Evolutionary conservation across 1,140 invertebrate species (phyloP).

Genomic region (Caligus rogercresseyi): DNA sequence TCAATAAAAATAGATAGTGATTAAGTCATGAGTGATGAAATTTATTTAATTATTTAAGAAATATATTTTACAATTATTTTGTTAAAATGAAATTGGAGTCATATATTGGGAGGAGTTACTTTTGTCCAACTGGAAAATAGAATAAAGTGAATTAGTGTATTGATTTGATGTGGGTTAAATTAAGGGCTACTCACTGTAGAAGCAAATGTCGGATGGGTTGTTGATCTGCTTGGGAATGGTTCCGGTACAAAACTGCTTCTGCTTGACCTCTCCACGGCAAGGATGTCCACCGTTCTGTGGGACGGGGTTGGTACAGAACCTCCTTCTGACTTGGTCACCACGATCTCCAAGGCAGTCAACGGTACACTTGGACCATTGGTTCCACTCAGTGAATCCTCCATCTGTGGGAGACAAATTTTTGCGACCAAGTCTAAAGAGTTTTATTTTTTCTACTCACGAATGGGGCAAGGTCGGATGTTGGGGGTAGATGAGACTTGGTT

Average conservation of each 20-base stretch:
- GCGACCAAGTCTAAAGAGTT: conserved; percentile 31
- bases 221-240: conserved; percentile 44
- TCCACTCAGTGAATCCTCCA: conserved; percentile 27
- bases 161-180: not conserved
- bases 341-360: conserved; percentile 39
- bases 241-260: conserved; percentile 35
- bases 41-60: not conserved
- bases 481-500: not conserved
- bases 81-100: not conserved
- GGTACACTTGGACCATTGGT: conserved; percentile 29
- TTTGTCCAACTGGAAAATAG: not conserved
- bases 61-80: not conserved
- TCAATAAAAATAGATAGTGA: no score
- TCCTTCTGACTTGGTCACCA: conserved; percentile 35
- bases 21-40: no score
- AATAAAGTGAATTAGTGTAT: not conserved
- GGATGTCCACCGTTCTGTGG: conserved; percentile 29
- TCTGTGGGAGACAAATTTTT: conserved; percentile 36
- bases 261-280: conserved; percentile 31
- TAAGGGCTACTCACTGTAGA: not conserved
- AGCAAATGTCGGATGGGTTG: conserved; percentile 42
- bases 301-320: conserved; percentile 30
- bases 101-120: not conserved
- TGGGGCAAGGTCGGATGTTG: not conserved
- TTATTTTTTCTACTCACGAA: conserved; percentile 31